Percentiles rank a stretch among this genome's conserved stretches.
phyloP scores from a whole-genome alignment of 2,797 vertebrate species.

The Poeciliopsis gracilis region DNA sequence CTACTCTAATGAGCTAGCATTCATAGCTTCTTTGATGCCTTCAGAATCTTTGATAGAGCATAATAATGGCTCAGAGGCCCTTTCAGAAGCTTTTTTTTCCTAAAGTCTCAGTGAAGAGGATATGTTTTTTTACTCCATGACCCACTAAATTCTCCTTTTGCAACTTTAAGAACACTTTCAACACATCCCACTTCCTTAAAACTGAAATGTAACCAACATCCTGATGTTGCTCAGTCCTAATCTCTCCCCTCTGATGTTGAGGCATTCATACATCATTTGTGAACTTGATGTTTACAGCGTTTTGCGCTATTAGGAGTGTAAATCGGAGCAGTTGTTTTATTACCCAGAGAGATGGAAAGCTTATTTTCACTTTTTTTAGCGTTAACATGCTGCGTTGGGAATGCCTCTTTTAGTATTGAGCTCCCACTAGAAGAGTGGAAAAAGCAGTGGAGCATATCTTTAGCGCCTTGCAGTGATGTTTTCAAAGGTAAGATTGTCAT shows the following conservation, averaged over 20 bases:
- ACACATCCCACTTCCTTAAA: conserved; percentile 29
- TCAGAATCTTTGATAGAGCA: conserved; percentile 26
- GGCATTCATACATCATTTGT: conserved; percentile 49
- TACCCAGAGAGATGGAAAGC: conserved; percentile 59
- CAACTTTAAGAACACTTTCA: conserved; percentile 19
- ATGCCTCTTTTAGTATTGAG: conserved; percentile 22
- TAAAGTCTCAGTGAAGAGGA: conserved; percentile 15
- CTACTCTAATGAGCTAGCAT: conserved; percentile 43
- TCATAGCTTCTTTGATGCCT: conserved; percentile 48
- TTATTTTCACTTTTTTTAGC: conserved; percentile 58
- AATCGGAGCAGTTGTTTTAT: conserved; percentile 73
- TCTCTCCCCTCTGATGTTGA: conserved; percentile 22
- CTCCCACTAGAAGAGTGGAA: conserved; percentile 16
- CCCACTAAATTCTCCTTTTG: conserved; percentile 11
- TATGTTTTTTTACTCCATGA: conserved; percentile 19
- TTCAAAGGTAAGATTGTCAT: neutral
- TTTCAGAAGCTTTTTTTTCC: conserved; percentile 31
- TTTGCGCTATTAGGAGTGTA: conserved; percentile 68
- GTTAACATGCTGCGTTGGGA: conserved; percentile 45
- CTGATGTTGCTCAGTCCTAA: conserved; percentile 32
- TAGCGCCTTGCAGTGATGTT: neutral
- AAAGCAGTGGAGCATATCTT: conserved; percentile 13
- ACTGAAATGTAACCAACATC: conserved; percentile 46
- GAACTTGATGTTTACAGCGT: conserved; percentile 64
- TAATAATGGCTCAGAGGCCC: conserved; percentile 38